Evolutionary conservation across 2,797 vertebrate genomes (phyloP), one percentile per base, ranked within the genome.

Genomic region (Epinephelus awoara): DNA sequence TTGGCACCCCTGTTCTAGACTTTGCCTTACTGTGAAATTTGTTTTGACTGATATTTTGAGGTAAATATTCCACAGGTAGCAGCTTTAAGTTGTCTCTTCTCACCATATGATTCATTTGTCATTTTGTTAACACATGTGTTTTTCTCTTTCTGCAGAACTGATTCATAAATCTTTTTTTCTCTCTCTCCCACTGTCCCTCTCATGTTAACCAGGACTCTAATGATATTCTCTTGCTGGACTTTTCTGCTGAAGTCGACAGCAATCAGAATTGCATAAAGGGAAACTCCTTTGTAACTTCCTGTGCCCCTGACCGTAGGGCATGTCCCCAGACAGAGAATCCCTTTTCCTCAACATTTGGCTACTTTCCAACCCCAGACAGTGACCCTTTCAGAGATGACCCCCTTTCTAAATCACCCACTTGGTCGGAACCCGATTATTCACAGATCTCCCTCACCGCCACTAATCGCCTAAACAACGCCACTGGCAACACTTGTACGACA

Each of bases 191-290:
- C 82, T 86, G 88, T 79, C 85, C 79, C 92, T 92, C 94, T 89
- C 96, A 90, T 88, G 93, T 95, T 93, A 95, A 96, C 95, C 96
- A 99, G 98, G 97, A 97, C 89, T 94, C 94, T 96, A 97, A 97
- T 95, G 97, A 97, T 92, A 95, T 97, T 95, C 96, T 98, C 85
- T 98, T 99, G 97, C 96, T 99, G 97, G 98, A 98, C 92, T 96
- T 99, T 95, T 96, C 97, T 86, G 95, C 96, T 96, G 97, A 97
- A 96, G 96, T 98, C 94, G 97, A 98, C 95, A 95, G 94, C 95
- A 98, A 97, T 96, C 97, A 98, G 91, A 96, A 97, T 94, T 96
- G 96, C 96, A 91, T 96, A 94, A 97, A 96, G 96, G 96, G 95
- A 92, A 95, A 94, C 90, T 94, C 96, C 85, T 96, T 97, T 94